phyloP scores from a whole-genome alignment of 2,888 invertebrate species.

The Hololepta plana region DNA sequence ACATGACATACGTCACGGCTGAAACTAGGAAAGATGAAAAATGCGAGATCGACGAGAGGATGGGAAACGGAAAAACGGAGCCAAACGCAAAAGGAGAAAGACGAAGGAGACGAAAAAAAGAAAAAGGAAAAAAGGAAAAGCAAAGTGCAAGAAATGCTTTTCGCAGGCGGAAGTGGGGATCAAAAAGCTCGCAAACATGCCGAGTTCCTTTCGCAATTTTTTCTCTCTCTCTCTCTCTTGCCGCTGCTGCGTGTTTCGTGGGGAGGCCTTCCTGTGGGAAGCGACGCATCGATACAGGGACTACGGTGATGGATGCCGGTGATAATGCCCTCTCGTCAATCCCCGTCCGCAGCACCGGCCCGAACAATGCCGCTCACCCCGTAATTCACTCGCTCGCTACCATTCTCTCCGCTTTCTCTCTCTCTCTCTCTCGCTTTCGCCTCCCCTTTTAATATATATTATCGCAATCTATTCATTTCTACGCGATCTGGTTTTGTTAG shows the following conservation, averaged over 20 bases:
- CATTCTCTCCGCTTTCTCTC: too few species aligned
- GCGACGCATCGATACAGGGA: slow-evolving; percentile 30
- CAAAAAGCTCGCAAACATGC: too few species aligned
- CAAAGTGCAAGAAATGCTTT: slow-evolving; percentile 4
- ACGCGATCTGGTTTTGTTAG: slow-evolving; percentile 16
- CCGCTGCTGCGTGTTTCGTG: too few species aligned
- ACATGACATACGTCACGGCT: slow-evolving; percentile 28
- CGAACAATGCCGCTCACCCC: slow-evolving; percentile 31
- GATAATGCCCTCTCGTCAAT: slow-evolving; percentile 35
- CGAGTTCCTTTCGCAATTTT: too few species aligned
- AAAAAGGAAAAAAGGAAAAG: slow-evolving; percentile 5
- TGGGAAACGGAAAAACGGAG: slow-evolving; percentile 19
- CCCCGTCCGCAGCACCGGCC: slow-evolving; percentile 33
- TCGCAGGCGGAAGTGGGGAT: slow-evolving; percentile 9
- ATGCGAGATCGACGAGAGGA: slow-evolving; percentile 22
- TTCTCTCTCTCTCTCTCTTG: too few species aligned
- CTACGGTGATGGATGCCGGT: slow-evolving; percentile 31
- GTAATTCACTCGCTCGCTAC: slow-evolving; percentile 27
- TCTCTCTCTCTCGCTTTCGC: too few species aligned
- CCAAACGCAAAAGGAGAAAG: slow-evolving; percentile 21
- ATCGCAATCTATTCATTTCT: slow-evolving; percentile 27
- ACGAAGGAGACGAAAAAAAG: slow-evolving; percentile 18
- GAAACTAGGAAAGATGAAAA: slow-evolving; percentile 30
- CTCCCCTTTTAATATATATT: too few species aligned
- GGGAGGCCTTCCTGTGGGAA: slow-evolving; percentile 29